Conservation (phyloP, 2,113 vertebrate species). For the Pithys albifrons region DNA sequence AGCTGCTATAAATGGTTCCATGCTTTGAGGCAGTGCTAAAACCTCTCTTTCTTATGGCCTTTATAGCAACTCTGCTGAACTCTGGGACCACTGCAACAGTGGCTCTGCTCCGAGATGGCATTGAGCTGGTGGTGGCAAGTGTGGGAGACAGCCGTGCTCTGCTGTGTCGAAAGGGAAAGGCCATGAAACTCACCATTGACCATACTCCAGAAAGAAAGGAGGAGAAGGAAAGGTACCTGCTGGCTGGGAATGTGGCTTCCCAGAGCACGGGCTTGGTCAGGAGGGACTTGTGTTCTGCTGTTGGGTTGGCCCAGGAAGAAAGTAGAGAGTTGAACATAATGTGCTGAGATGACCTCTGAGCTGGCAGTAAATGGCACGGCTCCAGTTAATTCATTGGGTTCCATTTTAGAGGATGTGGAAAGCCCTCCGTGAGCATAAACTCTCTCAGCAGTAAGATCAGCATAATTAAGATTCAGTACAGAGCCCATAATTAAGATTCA, state of each 20-base stretch:
- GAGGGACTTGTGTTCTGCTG: neutral
- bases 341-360: neutral
- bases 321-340: neutral
- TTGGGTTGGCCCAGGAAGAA: neutral
- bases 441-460: neutral
- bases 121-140: slow-evolving; percentile 94
- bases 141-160: slow-evolving; percentile 96
- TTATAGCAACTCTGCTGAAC: slow-evolving; percentile 80
- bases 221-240: slow-evolving; percentile 90
- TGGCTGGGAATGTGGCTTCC: neutral
- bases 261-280: neutral
- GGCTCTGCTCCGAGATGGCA: slow-evolving; percentile 92
- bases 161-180: slow-evolving; percentile 93
- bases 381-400: neutral
- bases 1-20: neutral
- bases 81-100: slow-evolving; percentile 94
- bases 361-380: neutral
- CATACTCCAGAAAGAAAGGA: slow-evolving; percentile 97
- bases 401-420: neutral
- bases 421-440: neutral
- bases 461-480: neutral
- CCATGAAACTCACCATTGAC: slow-evolving; percentile 91
- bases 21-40: neutral
- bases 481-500: neutral
- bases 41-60: slow-evolving; percentile 29